These are phyloP conservation scores for Conomelus anceps DNA, from an alignment of 2,888 invertebrate species.

Conservation along the genomic window DNA sequence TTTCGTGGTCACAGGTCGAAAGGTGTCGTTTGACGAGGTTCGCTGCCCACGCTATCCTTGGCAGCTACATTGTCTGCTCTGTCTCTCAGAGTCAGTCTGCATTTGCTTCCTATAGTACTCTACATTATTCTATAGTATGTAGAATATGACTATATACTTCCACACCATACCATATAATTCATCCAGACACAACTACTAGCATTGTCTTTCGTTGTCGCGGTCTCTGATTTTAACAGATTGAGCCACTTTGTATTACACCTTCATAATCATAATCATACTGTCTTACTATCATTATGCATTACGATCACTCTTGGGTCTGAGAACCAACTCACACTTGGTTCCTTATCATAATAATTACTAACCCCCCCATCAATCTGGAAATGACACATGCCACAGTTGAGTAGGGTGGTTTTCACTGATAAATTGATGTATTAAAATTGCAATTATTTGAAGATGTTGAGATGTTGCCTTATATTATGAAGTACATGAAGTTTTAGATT, in stretches of 20 bases:
- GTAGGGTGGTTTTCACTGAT: no score
- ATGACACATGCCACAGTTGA: no score
- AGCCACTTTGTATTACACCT: not conserved
- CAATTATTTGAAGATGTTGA: no score
- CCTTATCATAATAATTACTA: no score
- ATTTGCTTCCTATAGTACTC: not conserved
- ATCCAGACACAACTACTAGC: not conserved
- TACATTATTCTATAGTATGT: not conserved
- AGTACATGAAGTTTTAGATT: no score
- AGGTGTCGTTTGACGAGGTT: not conserved
- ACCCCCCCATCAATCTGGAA: no score
- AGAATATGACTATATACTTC: not conserved
- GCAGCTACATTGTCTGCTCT: not conserved
- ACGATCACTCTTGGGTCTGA: no score
- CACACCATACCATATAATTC: not conserved
- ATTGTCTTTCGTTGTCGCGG: not conserved
- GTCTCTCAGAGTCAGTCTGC: not conserved
- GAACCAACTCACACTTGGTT: no score
- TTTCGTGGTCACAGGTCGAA: not conserved
- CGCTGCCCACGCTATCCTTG: not conserved
- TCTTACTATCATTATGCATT: no score
- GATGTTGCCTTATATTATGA: no score
- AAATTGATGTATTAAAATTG: no score
- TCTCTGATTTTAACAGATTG: not conserved
- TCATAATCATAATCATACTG: no score